Evolutionary conservation across 2,797 vertebrate species (phyloP), one percentile per base, ranked within the genome.

Genomic region (Sylvilagus floridanus): DNA sequence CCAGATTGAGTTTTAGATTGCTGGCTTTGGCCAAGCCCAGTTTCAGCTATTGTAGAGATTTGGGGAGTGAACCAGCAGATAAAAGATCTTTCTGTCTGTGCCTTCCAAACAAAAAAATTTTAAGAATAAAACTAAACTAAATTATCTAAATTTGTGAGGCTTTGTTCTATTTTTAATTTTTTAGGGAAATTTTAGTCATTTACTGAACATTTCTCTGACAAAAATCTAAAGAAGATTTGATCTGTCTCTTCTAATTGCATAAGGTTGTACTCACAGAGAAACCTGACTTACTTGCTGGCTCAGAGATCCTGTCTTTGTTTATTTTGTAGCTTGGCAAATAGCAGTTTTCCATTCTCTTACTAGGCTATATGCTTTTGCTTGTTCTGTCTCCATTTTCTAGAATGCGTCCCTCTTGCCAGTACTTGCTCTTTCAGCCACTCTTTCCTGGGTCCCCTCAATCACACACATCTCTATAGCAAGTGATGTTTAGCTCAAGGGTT

Each of bases 141-240:
- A 32, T 42, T 65, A 6, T 57, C 14, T 76, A 32, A 54, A 88
- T 16, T 14, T 76, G n/a, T 62, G 42, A 84, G 6, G n/a, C 65
- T 60, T 84, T 63, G 17, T 76, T 68, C 65, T 90, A 11, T 82
- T 83, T 88, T 77, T 50, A 7, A 93, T 83, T 86, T 75, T 30
- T 50, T 89, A 69, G 82, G 32, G 42, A 84, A 96, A 26, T 17
- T 35, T 30, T 28, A 54, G 32, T 69, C 52, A 69, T 72, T 78
- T 86, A 63, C 22, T 79, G 60, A 83, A 73, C 8, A 65, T 37
- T 17, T 84, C 4, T 75, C 50, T 81, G 32, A 71, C n/a, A 68
- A 90, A 62, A 91, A 86, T 69, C 42, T 47, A 85, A 84, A 90
- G 35, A 35, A 32, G 4, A 3, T 84, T 60, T 91, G 60, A 69